phyloP scores from a whole-genome alignment of 1,140 invertebrate species.

The Leptopilina boulardi region DNA sequence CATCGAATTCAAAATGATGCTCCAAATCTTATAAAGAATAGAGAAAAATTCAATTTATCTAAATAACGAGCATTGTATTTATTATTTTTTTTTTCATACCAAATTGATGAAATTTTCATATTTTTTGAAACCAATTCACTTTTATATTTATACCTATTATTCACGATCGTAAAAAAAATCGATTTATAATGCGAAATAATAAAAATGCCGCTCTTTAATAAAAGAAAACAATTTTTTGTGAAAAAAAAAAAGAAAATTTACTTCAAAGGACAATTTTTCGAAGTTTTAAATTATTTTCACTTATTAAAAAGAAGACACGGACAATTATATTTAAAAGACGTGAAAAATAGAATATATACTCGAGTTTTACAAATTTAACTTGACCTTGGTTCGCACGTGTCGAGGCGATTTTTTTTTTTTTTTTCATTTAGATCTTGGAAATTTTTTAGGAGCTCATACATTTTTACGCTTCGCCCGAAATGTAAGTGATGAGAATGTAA shows the following conservation, averaged over 20 bases:
- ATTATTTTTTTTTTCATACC: too few species aligned
- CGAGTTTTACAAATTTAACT: slow-evolving; percentile 14
- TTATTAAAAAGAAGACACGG: not conserved
- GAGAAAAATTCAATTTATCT: not conserved
- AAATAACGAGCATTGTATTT: not conserved
- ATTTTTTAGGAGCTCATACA: slow-evolving; percentile 12
- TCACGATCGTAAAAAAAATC: not conserved
- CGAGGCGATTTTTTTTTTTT: not conserved
- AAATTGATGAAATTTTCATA: not conserved
- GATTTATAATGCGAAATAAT: not conserved
- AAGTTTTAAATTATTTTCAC: too few species aligned
- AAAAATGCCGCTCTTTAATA: not conserved
- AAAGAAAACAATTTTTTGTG: not conserved
- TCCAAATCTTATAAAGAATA: slow-evolving; percentile 2
- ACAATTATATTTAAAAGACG: not conserved
- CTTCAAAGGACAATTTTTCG: too few species aligned
- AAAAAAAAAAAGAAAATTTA: too few species aligned
- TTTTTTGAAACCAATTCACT: not conserved
- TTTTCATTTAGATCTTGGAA: slow-evolving; percentile 17
- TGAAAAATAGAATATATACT: slow-evolving; percentile 3
- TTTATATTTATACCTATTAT: not conserved
- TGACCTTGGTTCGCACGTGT: slow-evolving; percentile 12
- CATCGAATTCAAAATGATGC: slow-evolving; percentile 5
- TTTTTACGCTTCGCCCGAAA: not conserved
- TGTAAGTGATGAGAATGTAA: slow-evolving; percentile 22